Evolutionary conservation across 2,113 vertebrate genomes (phyloP).

Genomic region (Balaenoptera acutorostrata): DNA sequence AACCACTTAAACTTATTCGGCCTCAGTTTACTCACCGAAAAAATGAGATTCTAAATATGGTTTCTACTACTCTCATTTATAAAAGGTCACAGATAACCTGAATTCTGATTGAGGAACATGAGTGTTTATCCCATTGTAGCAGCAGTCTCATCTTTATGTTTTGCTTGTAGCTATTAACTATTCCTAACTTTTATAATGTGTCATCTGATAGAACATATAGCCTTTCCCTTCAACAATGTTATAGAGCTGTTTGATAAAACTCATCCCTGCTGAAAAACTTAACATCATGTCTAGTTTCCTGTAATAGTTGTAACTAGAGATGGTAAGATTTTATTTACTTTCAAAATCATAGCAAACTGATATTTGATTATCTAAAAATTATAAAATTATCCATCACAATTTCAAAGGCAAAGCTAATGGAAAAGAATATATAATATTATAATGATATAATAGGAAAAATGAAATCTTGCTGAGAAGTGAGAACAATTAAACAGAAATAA

Average conservation of each 20-base stretch:
- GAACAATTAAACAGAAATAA: slow-evolving; percentile 40
- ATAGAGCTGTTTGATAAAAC: neutral
- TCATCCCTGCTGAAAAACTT: neutral
- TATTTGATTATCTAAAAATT: neutral
- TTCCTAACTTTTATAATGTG: neutral
- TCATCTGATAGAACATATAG: neutral
- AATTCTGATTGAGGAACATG: neutral
- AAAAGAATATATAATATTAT: neutral
- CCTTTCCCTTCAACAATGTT: neutral
- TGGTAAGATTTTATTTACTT: neutral
- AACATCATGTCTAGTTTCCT: neutral
- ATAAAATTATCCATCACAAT: neutral
- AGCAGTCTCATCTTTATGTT: neutral
- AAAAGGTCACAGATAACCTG: neutral
- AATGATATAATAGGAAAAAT: neutral
- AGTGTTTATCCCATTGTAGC: neutral
- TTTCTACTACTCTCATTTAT: neutral
- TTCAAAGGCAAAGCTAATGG: neutral
- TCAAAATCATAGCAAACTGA: neutral
- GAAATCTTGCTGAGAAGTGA: neutral
- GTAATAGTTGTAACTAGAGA: neutral
- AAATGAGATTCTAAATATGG: neutral
- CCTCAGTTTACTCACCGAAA: neutral
- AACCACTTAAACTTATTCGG: neutral
- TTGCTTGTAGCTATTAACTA: neutral